These are phyloP conservation scores for Darevskia mixta DNA, from an alignment of 2,797 vertebrate genomes.

Conservation along the genomic window DNA sequence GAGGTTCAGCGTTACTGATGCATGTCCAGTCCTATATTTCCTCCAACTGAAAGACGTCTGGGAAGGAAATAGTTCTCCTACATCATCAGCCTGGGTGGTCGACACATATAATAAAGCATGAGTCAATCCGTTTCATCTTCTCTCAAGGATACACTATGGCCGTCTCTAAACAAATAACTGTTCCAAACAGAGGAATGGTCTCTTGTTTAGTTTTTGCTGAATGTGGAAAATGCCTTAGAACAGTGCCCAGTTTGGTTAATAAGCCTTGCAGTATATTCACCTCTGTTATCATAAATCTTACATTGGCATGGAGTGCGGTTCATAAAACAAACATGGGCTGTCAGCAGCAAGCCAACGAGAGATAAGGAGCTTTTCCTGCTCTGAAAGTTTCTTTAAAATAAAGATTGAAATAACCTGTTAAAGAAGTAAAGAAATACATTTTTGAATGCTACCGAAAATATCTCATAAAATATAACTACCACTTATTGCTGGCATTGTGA, in stretches of 20 bases:
- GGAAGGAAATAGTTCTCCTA: slow-evolving; percentile 1
- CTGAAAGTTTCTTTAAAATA: slow-evolving; percentile 28
- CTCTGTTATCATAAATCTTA: slow-evolving; percentile 10
- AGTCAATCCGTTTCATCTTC: background rate
- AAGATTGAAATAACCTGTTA: background rate
- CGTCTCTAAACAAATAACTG: background rate
- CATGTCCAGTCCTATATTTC: background rate
- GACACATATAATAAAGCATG: background rate
- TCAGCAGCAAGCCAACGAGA: background rate
- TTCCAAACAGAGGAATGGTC: background rate
- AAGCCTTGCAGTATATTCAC: background rate
- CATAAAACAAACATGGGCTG: slow-evolving; percentile 36
- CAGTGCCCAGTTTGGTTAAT: background rate
- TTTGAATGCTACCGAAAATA: slow-evolving; percentile 39
- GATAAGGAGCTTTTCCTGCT: background rate
- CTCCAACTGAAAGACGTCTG: slow-evolving; percentile 3
- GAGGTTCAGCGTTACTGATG: background rate
- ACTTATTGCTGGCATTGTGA: slow-evolving; percentile 3
- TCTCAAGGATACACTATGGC: background rate
- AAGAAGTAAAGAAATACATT: slow-evolving; percentile 36
- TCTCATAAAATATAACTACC: background rate
- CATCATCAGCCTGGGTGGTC: background rate
- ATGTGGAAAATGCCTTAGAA: slow-evolving; percentile 4
- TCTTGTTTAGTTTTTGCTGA: background rate
- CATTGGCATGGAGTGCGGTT: slow-evolving; percentile 22